Conservation (phyloP, 2,797 vertebrate genomes). For the Coracias cyanogaster region DNA sequence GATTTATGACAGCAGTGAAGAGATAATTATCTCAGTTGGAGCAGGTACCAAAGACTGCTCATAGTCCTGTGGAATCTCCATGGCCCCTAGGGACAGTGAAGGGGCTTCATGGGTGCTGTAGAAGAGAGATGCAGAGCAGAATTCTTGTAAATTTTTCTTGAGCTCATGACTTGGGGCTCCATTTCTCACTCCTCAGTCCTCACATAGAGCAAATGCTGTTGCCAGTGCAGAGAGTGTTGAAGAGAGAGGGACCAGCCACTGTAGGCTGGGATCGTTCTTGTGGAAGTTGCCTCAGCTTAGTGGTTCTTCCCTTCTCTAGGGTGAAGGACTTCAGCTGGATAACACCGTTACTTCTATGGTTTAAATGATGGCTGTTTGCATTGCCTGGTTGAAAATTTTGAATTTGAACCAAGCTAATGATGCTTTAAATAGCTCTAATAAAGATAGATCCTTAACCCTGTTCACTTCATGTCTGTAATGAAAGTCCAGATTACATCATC, state of each 20-base stretch:
- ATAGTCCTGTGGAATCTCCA: not conserved
- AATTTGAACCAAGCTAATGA: not conserved
- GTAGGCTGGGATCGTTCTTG: not conserved
- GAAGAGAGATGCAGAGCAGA: not conserved
- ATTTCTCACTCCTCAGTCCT: not conserved
- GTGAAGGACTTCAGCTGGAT: not conserved
- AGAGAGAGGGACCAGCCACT: not conserved
- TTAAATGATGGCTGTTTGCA: not conserved
- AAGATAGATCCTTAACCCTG: not conserved
- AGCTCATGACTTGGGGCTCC: not conserved
- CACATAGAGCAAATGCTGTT: not conserved
- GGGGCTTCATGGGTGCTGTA: not conserved
- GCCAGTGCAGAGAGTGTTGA: not conserved
- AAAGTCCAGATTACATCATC: not conserved
- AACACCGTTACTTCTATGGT: not conserved
- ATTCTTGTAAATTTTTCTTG: not conserved
- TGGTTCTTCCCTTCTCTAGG: not conserved
- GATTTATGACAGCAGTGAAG: not conserved
- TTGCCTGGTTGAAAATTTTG: not conserved
- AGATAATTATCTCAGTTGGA: not conserved
- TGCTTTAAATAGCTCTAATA: not conserved
- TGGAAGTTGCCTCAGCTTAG: not conserved
- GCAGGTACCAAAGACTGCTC: not conserved
- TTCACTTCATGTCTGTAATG: not conserved
- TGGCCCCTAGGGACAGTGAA: not conserved